phyloP scores from a whole-genome alignment of 2,888 invertebrate species.

The Athalia rosae region DNA sequence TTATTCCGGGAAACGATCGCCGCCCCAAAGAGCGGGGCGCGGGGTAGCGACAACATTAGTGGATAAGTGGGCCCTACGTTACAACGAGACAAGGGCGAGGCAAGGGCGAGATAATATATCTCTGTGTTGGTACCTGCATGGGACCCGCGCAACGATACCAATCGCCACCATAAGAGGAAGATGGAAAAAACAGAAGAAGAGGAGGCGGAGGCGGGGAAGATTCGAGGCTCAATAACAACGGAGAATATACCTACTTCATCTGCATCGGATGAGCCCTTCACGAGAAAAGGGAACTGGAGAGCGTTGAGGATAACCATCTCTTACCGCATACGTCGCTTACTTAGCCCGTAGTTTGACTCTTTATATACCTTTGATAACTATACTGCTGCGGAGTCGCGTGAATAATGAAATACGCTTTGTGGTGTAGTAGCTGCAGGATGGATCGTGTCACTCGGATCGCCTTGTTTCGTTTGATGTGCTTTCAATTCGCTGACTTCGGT shows the following conservation, averaged over 20 bases:
- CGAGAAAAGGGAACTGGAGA: background rate
- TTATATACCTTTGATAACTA: too few species aligned
- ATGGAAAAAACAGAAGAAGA: background rate
- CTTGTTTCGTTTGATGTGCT: too few species aligned
- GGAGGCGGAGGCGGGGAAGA: slow-evolving; percentile 10
- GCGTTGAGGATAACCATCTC: slow-evolving; percentile 34
- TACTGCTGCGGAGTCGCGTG: too few species aligned
- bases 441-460: too few species aligned
- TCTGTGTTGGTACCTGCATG: slow-evolving; percentile 38
- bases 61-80: slow-evolving; percentile 71
- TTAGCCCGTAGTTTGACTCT: too few species aligned
- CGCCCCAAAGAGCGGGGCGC: slow-evolving; percentile 51
- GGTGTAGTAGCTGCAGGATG: too few species aligned
- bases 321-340: slow-evolving; percentile 3
- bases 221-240: background rate
- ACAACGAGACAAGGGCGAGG: slow-evolving; percentile 46
- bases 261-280: background rate
- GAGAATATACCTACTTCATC: too few species aligned
- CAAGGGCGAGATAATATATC: slow-evolving; percentile 26
- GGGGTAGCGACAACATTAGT: slow-evolving; percentile 71
- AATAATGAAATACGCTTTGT: too few species aligned
- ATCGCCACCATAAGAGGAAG: slow-evolving; percentile 3
- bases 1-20: slow-evolving; percentile 37
- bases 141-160: slow-evolving; percentile 31
- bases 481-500: too few species aligned